Evolutionary conservation across 2,113 vertebrate species (phyloP).

Genomic region (Onychorhynchus coronatus): DNA sequence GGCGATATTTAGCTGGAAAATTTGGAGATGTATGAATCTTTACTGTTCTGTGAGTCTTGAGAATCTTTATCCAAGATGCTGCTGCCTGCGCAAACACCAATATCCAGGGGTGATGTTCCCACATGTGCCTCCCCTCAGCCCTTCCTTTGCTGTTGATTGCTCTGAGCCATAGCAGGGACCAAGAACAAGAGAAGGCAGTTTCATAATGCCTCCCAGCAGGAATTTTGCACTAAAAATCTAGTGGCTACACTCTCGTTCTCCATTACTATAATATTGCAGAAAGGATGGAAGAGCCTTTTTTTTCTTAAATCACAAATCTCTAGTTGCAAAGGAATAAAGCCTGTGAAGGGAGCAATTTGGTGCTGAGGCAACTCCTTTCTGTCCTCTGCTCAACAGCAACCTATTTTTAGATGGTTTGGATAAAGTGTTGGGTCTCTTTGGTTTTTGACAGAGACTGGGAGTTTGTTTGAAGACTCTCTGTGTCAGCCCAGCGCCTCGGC

Average conservation of each 20-base stretch:
- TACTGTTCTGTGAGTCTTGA: background rate
- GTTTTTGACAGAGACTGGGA: background rate
- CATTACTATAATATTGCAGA: background rate
- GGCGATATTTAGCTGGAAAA: background rate
- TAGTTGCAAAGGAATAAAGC: background rate
- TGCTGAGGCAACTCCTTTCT: background rate
- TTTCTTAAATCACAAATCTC: background rate
- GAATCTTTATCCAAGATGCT: background rate
- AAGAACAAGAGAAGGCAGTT: background rate
- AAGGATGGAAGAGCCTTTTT: background rate
- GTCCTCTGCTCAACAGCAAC: background rate
- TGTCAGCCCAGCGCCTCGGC: background rate
- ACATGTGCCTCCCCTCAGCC: accelerated
- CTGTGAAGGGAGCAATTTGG: background rate
- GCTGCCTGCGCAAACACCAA: background rate
- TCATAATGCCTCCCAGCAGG: background rate
- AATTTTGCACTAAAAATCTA: background rate
- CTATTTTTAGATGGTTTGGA: background rate
- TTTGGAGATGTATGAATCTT: background rate
- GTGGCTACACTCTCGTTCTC: background rate
- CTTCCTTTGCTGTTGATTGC: background rate
- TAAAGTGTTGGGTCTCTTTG: background rate
- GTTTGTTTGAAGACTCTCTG: background rate
- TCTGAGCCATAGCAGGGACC: background rate
- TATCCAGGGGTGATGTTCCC: background rate